Evolutionary conservation across 1,140 invertebrate genomes (phyloP), one percentile per base, ranked within the genome.

Genomic region (Drosophila pectinifera): DNA sequence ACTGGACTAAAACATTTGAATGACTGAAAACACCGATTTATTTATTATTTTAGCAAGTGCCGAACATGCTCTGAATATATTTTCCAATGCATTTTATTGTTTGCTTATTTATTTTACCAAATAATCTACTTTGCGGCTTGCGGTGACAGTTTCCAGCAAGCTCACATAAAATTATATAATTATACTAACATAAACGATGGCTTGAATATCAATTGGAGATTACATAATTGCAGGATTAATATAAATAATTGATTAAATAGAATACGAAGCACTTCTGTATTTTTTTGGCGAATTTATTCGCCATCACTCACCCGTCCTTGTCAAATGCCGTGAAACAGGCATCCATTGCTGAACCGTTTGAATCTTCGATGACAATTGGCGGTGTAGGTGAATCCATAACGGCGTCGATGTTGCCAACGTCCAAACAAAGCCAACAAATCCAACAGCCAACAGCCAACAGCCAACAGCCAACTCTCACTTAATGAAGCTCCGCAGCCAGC

Each of bases 311-410:
- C 94, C 95, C 94, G 93, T 97, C 96, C 92, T 97, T 96, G 93
- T 97, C 96, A 92, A 97, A 97, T 61, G 96, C 96, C 84, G 95
- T 95, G 92, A 97, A 97, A 93, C 96, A 97, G 77, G 96, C 96
- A 92, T 97, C 96, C 96, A 97, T 97, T 93, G 94, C 94, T 92
- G 92, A 84, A 81, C 93, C 93, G 90, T 92, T 92, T 68, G 86
- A 91, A 90, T 93, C 92, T 72, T 94, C 92, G 54, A 92, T 91
- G 78, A 91, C 86, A 90, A 92, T 91, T 91, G 89, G 76, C 91
- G 91, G 91, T 85, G 91, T 92, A 86, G 91, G 91, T 91, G 91
- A 92, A 83, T 92, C 91, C 91, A 92, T 92, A 74, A 84, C 84
- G 79, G 59, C 73, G 81, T 80, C 81, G 76, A 85, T 76, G 73